A percentile compares a stretch with the other conserved stretches of the same genome.
These are phyloP conservation scores for Cactoblastis cactorum DNA, from an alignment of 2,888 invertebrate species.

Conservation along the genomic window DNA sequence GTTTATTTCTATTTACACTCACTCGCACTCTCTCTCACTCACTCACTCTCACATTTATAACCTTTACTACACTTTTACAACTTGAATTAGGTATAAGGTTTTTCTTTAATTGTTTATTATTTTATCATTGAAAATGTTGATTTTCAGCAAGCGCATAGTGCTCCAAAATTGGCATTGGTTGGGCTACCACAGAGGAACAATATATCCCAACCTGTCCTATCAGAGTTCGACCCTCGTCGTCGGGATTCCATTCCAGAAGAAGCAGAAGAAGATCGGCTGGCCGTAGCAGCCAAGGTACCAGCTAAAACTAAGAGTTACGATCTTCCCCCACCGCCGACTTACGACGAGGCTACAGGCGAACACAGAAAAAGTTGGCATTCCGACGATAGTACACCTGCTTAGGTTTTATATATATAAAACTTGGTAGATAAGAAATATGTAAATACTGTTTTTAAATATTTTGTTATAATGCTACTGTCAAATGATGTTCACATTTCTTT, in stretches of 20 bases:
- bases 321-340: constrained; percentile 61
- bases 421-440: too few relatives aligned
- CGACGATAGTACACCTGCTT: constrained; percentile 70
- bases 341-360: constrained; percentile 63
- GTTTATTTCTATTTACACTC: too few relatives aligned
- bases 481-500: too few relatives aligned
- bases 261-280: constrained; percentile 66
- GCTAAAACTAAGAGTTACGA: constrained; percentile 61
- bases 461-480: too few relatives aligned
- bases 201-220: constrained; percentile 80
- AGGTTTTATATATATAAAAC: too few relatives aligned
- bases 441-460: too few relatives aligned
- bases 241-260: constrained; percentile 83
- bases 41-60: too few relatives aligned
- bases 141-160: constrained; percentile 80
- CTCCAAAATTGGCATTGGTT: constrained; percentile 77
- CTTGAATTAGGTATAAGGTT: too few relatives aligned
- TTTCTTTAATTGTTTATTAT: constrained; percentile 1
- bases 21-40: too few relatives aligned
- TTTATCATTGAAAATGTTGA: too few relatives aligned
- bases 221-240: constrained; percentile 77
- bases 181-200: constrained; percentile 77
- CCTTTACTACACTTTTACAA: too few relatives aligned
- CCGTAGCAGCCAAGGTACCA: constrained; percentile 43
- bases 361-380: constrained; percentile 76